These are phyloP conservation scores for Pomacea canaliculata DNA, from an alignment of 2,888 invertebrate species.

Conservation along the genomic window DNA sequence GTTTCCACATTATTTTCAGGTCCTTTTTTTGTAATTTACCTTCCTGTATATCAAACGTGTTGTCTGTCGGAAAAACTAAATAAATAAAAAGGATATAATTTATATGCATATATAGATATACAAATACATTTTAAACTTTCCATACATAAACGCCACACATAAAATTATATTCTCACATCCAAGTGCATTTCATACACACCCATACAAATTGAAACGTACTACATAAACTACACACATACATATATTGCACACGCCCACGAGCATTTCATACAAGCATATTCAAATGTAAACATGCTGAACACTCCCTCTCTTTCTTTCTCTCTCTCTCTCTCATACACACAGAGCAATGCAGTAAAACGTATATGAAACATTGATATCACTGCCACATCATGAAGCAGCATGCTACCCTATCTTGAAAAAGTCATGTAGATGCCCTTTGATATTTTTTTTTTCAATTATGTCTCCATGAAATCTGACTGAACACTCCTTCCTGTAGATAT, in stretches of 20 bases:
- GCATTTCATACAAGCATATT: too few relatives aligned
- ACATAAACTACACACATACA: too few relatives aligned
- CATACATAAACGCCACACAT: not conserved
- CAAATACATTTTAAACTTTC: not conserved
- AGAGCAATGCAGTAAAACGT: not conserved
- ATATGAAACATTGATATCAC: too few relatives aligned
- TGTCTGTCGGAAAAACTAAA: not conserved
- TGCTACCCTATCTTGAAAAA: not conserved
- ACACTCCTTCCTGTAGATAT: slow-evolving; percentile 54
- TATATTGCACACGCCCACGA: too few relatives aligned
- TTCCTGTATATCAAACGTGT: too few relatives aligned
- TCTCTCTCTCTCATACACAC: not conserved
- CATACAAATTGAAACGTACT: not conserved
- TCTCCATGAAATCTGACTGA: not conserved
- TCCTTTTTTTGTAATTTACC: too few relatives aligned
- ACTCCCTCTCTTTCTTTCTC: too few relatives aligned
- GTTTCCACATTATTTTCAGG: slow-evolving; percentile 5
- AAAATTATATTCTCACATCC: not conserved
- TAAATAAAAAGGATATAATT: not conserved
- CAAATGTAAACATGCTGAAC: too few relatives aligned
- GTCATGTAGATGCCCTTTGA: not conserved
- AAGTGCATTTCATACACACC: not conserved
- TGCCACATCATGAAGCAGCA: not conserved
- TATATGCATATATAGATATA: not conserved
- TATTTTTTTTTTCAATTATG: not conserved